Evolutionary conservation across 2,797 vertebrate species (phyloP).

Genomic region (Dromococcyx pavoninus): DNA sequence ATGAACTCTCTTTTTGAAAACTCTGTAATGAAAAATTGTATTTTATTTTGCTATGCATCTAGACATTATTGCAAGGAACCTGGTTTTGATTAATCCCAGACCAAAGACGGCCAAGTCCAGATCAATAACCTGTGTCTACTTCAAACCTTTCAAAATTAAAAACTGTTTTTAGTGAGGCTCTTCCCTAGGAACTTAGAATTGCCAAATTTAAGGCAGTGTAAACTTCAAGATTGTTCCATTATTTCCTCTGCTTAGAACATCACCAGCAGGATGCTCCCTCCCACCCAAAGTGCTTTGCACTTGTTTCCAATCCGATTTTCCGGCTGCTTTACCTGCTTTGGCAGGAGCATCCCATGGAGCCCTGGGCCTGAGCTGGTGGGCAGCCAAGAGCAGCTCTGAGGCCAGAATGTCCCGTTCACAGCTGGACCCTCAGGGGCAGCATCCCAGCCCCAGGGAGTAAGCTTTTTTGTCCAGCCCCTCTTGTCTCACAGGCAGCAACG

Average conservation of each 20-base stretch:
- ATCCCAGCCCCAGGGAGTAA: background rate
- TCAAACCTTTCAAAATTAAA: background rate
- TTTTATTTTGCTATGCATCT: background rate
- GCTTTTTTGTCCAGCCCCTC: rapidly evolving
- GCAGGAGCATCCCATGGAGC: background rate
- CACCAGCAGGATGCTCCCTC: background rate
- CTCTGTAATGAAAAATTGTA: background rate
- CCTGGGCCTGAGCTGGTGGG: background rate
- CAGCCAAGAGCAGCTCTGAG: background rate
- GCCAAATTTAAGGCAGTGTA: background rate
- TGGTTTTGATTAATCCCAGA: background rate
- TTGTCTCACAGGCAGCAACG: background rate
- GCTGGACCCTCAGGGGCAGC: background rate
- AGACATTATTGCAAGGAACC: background rate
- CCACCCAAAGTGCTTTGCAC: background rate
- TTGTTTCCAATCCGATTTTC: background rate
- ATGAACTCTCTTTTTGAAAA: background rate
- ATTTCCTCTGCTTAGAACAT: background rate
- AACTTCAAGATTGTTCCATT: background rate
- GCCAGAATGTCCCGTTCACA: background rate
- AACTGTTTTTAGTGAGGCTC: background rate
- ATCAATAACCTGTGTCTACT: background rate
- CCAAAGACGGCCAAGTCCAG: background rate
- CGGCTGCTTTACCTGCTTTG: background rate
- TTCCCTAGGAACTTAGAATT: background rate